Evolutionary conservation across 2,888 invertebrate species (phyloP).

Genomic region (Eristalis intricaria): DNA sequence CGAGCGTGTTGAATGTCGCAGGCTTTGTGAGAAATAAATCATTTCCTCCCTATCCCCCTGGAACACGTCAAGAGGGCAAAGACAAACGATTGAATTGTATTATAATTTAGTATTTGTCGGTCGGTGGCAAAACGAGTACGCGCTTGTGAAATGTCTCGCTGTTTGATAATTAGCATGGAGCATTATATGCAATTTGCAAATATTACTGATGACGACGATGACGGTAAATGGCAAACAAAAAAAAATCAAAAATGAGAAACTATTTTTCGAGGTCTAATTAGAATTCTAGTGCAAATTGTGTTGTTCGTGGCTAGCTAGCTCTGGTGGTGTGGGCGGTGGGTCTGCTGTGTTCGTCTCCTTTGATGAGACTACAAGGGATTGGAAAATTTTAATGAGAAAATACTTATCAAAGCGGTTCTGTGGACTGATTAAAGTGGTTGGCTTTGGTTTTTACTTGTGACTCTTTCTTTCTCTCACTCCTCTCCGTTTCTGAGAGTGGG

Average conservation of each 20-base stretch:
- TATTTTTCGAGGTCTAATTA: slow-evolving; percentile 52
- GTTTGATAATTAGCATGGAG: slow-evolving; percentile 69
- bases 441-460: slow-evolving; percentile 32
- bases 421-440: slow-evolving; percentile 57
- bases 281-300: slow-evolving; percentile 38
- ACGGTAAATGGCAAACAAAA: slow-evolving; percentile 36
- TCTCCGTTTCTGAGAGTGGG: neutral
- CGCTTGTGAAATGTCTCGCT: slow-evolving; percentile 45
- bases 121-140: slow-evolving; percentile 28
- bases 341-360: slow-evolving; percentile 25
- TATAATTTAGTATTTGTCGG: slow-evolving; percentile 54
- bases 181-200: slow-evolving; percentile 64
- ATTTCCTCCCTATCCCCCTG: neutral
- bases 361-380: slow-evolving; percentile 37
- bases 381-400: slow-evolving; percentile 59
- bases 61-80: neutral
- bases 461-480: neutral
- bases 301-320: neutral
- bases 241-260: neutral
- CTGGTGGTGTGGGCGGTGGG: neutral
- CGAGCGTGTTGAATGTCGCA: slow-evolving; percentile 29
- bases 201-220: slow-evolving; percentile 32
- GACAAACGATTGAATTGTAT: slow-evolving; percentile 60
- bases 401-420: slow-evolving; percentile 43
- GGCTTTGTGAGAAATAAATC: slow-evolving; percentile 47